Evolutionary conservation across 2,797 vertebrate species (phyloP).

Genomic region (Dendrocincla fuliginosa): DNA sequence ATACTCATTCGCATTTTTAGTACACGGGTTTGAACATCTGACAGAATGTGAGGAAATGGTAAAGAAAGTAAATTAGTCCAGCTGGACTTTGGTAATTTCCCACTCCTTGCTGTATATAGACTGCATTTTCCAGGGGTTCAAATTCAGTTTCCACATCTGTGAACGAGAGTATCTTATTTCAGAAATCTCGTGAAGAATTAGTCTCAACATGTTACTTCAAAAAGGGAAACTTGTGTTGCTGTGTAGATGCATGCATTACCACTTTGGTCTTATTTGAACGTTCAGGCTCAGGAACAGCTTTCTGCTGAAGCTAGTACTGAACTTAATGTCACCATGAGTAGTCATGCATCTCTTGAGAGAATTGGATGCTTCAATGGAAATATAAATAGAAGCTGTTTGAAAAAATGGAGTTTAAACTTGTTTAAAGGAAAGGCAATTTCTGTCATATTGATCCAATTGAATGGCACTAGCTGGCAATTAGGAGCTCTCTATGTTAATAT

Average conservation of each 20-base stretch:
- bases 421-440: background rate
- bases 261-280: background rate
- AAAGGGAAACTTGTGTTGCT: background rate
- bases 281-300: background rate
- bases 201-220: background rate
- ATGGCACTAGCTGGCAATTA: background rate
- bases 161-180: background rate
- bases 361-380: background rate
- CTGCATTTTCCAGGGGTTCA: background rate
- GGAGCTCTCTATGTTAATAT: background rate
- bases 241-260: accelerated
- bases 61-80: background rate
- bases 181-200: background rate
- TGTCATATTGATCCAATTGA: background rate
- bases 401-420: background rate
- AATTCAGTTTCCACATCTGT: background rate
- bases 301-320: background rate
- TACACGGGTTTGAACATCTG: background rate
- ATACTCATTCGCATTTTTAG: background rate
- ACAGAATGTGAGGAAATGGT: background rate
- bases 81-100: background rate
- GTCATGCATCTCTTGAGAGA: background rate
- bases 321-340: background rate
- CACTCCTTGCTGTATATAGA: background rate
- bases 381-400: background rate